phyloP scores from a whole-genome alignment of 92 coral and sea anemone genomes.

The Umimayanthus chanpuru region DNA sequence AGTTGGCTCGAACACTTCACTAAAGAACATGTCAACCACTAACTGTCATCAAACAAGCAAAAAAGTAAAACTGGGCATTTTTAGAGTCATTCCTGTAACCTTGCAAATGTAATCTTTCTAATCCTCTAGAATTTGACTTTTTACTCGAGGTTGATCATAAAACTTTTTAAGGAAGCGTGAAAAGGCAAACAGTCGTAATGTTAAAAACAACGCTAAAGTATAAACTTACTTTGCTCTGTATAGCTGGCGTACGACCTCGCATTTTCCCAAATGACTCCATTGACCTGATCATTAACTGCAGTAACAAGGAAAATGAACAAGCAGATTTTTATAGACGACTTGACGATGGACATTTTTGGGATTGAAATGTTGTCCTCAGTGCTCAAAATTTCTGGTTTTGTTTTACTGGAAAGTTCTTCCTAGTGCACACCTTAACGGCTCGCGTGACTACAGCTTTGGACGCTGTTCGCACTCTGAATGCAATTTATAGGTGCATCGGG shows the following conservation, averaged over 20 bases:
- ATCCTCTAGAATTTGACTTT: neutral
- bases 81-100: neutral
- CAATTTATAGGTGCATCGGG: constrained; percentile 2
- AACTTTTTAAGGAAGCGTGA: neutral
- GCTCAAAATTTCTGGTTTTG: neutral
- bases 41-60: too few species aligned
- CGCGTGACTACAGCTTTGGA: neutral
- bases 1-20: neutral
- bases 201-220: neutral
- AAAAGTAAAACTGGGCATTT: neutral
- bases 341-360: constrained; percentile 1
- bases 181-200: neutral
- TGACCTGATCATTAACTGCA: neutral
- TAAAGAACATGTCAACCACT: too few species aligned
- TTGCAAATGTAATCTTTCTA: neutral
- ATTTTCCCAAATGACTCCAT: constrained; percentile 25
- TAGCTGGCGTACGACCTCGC: neutral
- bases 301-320: neutral
- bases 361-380: neutral
- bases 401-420: neutral
- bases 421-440: neutral
- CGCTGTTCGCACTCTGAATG: neutral
- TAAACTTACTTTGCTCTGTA: neutral
- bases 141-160: neutral
- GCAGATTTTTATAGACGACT: neutral